These are phyloP conservation scores for Drosophila pullipes DNA, from an alignment of 2,888 invertebrate genomes.

Conservation along the genomic window DNA sequence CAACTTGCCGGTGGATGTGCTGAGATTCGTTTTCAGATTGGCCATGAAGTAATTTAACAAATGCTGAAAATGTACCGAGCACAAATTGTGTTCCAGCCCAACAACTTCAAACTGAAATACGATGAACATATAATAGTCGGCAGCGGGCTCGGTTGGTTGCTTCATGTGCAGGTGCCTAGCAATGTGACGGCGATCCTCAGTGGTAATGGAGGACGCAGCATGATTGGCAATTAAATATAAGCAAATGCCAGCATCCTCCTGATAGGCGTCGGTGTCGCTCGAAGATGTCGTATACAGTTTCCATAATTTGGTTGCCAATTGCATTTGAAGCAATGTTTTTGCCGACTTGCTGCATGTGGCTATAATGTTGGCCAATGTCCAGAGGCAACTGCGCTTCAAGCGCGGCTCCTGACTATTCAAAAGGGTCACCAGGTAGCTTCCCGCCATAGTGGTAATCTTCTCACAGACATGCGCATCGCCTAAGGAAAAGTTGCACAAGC, in stretches of 20 bases:
- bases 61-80: slow-evolving; percentile 16
- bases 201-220: slow-evolving; percentile 40
- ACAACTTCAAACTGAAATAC: slow-evolving; percentile 64
- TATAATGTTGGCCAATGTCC: slow-evolving; percentile 83
- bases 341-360: slow-evolving; percentile 76
- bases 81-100: slow-evolving; percentile 3
- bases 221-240: slow-evolving; percentile 69
- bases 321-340: slow-evolving; percentile 76
- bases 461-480: slow-evolving; percentile 82
- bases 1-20: slow-evolving; percentile 42
- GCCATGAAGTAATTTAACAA: slow-evolving; percentile 41
- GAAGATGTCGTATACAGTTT: slow-evolving; percentile 60
- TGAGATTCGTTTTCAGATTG: slow-evolving; percentile 54
- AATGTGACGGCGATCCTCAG: slow-evolving; percentile 64
- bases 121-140: slow-evolving; percentile 77
- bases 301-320: slow-evolving; percentile 80
- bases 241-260: slow-evolving; percentile 77
- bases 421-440: slow-evolving; percentile 83
- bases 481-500: slow-evolving; percentile 83
- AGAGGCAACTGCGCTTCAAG: slow-evolving; percentile 79
- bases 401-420: slow-evolving; percentile 73
- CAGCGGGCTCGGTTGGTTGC: slow-evolving; percentile 57
- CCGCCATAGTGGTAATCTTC: slow-evolving; percentile 80
- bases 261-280: slow-evolving; percentile 41
- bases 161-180: slow-evolving; percentile 65